Base-by-base conservation (phyloP, 2,797 vertebrate species). In the Lateolabrax maculatus region DNA sequence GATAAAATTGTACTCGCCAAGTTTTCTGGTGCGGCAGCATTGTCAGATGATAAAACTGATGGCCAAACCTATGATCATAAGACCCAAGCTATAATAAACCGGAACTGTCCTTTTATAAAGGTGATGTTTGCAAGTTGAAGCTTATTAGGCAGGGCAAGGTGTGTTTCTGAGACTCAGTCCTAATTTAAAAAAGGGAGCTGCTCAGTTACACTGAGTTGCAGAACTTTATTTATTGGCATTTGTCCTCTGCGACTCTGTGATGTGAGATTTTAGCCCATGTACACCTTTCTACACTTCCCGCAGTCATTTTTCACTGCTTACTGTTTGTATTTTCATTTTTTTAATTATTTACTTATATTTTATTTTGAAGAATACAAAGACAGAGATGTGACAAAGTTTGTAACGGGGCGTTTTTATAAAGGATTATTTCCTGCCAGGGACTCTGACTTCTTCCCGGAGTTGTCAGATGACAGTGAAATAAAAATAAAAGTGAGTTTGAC, bases 341-440 rank as follows among this genome's bases (percentile, higher is more conserved):
- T 48, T 25, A 15, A n/a, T 5, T 58, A 58, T 43, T 53, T 39
- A 5, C 43, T 65, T 46, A 18, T 37, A 52, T 80, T 72, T 71
- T 18, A 37, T 75, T 74, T 51, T 43, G 48, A 67, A 36, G 23
- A 48, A 46, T 31, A 70, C 23, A 70, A 71, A 78, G 44, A 74
- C 56, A 48, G 15, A 23, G 9, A 46, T 57, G 3, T 48, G 48
- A 9, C 11, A 48, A 27, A 34, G 31, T 63, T 75, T 36, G 6
- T 41, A 3, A 75, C 1, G 1, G 12, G 52, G 1, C 3, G 0
- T 56, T 79, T 85, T 60, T 29, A 56, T 29, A 49, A 76, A 75
- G 55, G 57, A 72, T 61, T 60, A 19, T 77, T 71, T 83, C 56
- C 31, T 44, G 65, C 16, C 56, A 31, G 34, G 53, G 57, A 65